A percentile compares a stretch with the other conserved stretches of the same genome.
These are phyloP conservation scores for Dyspetes luteomarginatus DNA, from an alignment of 2,888 invertebrate genomes.

Conservation along the genomic window DNA sequence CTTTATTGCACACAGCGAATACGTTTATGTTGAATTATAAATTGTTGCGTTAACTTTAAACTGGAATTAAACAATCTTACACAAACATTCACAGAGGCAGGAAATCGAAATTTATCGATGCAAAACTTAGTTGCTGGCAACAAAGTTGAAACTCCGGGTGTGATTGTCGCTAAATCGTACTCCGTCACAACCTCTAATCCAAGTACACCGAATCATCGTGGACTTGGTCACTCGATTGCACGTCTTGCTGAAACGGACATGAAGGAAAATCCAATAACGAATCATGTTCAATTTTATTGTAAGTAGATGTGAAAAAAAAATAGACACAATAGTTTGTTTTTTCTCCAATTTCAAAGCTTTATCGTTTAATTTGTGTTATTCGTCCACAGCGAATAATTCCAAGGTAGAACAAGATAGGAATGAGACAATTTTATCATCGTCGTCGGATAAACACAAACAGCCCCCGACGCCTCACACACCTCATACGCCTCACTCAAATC, in stretches of 20 bases:
- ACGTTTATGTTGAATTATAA: too few species aligned
- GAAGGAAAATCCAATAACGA: conserved; percentile 74
- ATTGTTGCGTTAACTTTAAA: too few species aligned
- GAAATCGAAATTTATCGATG: conserved; percentile 77
- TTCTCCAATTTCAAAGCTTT: background rate
- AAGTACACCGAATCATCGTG: conserved; percentile 78
- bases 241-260: conserved; percentile 79
- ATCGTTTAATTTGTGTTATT: conserved; percentile 2
- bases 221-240: conserved; percentile 79
- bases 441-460: conserved; percentile 78
- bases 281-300: conserved; percentile 80
- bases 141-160: conserved; percentile 84
- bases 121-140: conserved; percentile 77
- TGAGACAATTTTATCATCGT: conserved; percentile 70
- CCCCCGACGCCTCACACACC: conserved; percentile 80
- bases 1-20: too few species aligned
- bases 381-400: conserved; percentile 74
- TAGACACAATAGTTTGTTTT: background rate
- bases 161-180: conserved; percentile 85
- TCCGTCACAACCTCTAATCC: conserved; percentile 76
- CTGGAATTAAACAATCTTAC: too few species aligned
- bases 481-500: conserved; percentile 78
- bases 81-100: conserved; percentile 77
- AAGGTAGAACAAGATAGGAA: conserved; percentile 78
- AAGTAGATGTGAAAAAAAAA: conserved; percentile 39